Base-by-base conservation (phyloP, 2,888 invertebrate genomes). In the Plemyria rubiginata region DNA sequence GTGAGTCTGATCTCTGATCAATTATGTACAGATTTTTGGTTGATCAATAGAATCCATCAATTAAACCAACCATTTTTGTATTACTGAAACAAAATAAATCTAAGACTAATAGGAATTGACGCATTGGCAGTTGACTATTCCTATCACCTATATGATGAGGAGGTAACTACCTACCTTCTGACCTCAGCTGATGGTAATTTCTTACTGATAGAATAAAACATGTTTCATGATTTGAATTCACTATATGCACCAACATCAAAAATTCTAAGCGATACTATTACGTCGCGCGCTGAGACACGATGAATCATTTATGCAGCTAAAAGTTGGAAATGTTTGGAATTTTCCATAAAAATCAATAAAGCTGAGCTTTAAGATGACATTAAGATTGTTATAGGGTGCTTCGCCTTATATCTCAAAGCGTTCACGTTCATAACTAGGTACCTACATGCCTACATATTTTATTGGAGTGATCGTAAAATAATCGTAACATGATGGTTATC, bases 1-100 rank as follows among this genome's bases (percentile, higher is more conserved):
- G 87, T 90, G 88, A 88, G 87, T 88, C 82, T 22, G 22, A 22
- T 22, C 22, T 22, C 22, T 22, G 22, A 22, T 22, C n/a, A n/a
- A n/a, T n/a, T n/a, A n/a, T n/a, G n/a, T n/a, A n/a, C n/a, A n/a
- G n/a, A n/a, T n/a, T n/a, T n/a, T 22, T 22, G 22, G 22, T 22
- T 1, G 1, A 22, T 22, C 3, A n/a, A 22, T 22, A 22, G 22
- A 22, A 22, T 22, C 22, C 22, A 32, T 29, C n/a, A 8, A 8
- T 29, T 32, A 32, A 3, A 13, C 12, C 4, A 32, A 32, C 11
- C 0, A 4, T 49, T 32, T 49, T 32, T 11, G 11, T 11, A 6
- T 13, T 49, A 49, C n/a, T 15, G 7, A 48, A 8, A n/a, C 2
- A 32, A 32, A 32, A 29, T 49, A 9, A 32, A 32, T 38, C 11